Evolutionary conservation across 35 echinoderm and acorn worm species (phyloP).

Genomic region (Heliocidaris erythrogramma): DNA sequence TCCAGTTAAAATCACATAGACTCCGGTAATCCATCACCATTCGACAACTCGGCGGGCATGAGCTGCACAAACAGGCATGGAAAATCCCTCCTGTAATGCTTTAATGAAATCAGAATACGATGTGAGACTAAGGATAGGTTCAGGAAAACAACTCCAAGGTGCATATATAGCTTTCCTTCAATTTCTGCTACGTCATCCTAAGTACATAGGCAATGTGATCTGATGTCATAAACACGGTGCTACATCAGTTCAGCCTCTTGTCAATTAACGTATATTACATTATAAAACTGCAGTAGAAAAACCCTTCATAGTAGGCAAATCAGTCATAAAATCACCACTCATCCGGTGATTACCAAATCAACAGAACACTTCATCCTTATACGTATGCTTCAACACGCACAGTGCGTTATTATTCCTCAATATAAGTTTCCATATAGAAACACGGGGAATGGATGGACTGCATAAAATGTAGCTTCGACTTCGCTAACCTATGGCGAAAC

Average conservation of each 20-base stretch:
- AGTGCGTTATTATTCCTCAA: neutral
- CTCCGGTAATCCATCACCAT: neutral
- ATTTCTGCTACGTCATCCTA: neutral
- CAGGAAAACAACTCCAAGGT: neutral
- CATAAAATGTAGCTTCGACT: neutral
- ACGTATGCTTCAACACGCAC: neutral
- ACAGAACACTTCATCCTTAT: neutral
- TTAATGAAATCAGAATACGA: neutral
- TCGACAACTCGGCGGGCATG: neutral
- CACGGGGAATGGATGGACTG: neutral
- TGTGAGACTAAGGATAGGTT: neutral
- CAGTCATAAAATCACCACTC: neutral
- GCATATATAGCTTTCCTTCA: neutral
- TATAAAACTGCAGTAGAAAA: neutral
- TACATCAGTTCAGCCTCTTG: neutral
- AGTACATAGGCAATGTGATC: neutral
- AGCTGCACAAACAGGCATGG: neutral
- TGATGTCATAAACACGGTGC: neutral
- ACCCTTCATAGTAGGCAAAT: neutral
- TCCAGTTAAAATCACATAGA: constrained; percentile 11
- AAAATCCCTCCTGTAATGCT: neutral
- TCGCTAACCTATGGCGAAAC: neutral
- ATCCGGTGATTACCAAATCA: neutral
- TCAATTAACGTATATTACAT: neutral
- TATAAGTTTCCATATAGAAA: neutral